phyloP scores from a whole-genome alignment of 2,888 invertebrate species.

The Eubasilissa splendida region DNA sequence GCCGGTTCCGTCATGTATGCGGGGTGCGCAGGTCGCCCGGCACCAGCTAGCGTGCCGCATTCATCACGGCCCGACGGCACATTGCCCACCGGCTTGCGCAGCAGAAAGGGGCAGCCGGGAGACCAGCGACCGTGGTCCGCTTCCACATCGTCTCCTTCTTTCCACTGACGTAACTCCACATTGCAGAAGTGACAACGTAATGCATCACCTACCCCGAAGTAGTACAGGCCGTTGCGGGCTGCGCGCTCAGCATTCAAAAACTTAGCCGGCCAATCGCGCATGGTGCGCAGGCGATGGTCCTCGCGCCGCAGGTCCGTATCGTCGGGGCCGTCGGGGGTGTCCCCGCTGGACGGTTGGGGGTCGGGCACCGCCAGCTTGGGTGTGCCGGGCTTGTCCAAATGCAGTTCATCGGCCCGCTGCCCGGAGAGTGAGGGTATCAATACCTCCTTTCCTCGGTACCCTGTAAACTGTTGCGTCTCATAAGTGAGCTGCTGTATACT shows the following conservation, averaged over 20 bases:
- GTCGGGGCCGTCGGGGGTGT: not conserved
- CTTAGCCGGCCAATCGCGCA: slow-evolving; percentile 77
- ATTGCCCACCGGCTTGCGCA: slow-evolving; percentile 77
- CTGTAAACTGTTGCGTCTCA: too few species aligned
- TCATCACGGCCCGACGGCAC: slow-evolving; percentile 69
- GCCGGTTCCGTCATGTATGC: slow-evolving; percentile 80
- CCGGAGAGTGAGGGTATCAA: too few species aligned
- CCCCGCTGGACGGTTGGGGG: not conserved
- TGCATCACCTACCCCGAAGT: slow-evolving; percentile 81
- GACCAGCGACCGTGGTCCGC: slow-evolving; percentile 87
- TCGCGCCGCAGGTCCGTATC: slow-evolving; percentile 68
- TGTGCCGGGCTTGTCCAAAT: not conserved
- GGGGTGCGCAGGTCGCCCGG: slow-evolving; percentile 76
- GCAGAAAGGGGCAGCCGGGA: slow-evolving; percentile 84
- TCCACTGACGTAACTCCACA: slow-evolving; percentile 87
- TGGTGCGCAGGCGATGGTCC: slow-evolving; percentile 78
- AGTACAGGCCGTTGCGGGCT: slow-evolving; percentile 89
- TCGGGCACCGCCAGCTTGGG: not conserved
- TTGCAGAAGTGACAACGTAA: slow-evolving; percentile 88
- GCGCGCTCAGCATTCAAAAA: slow-evolving; percentile 77
- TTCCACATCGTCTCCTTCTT: slow-evolving; percentile 85
- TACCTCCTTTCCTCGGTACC: too few species aligned
- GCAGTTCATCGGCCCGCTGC: not conserved
- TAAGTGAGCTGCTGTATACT: too few species aligned
- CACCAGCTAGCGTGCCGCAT: slow-evolving; percentile 62